Percentiles rank a stretch among this genome's conserved stretches.
phyloP scores from a whole-genome alignment of 1,140 invertebrate genomes.

The Polyergus mexicanus region DNA sequence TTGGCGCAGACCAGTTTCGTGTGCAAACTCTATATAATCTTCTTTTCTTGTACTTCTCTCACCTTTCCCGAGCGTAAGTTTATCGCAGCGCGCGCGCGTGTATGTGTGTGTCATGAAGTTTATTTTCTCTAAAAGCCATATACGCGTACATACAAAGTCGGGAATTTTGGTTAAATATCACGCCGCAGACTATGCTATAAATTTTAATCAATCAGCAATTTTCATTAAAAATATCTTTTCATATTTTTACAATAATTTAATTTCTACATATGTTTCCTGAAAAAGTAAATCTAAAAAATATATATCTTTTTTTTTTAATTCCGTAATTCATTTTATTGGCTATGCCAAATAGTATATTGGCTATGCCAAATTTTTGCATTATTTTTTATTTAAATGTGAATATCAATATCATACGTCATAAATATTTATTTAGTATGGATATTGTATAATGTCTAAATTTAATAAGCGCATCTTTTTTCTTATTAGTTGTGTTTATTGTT shows the following conservation, averaged over 20 bases:
- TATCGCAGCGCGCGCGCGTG: neutral
- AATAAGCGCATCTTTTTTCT: neutral
- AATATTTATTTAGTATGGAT: neutral
- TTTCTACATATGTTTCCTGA: too few species aligned
- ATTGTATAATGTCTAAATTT: neutral
- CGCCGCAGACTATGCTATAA: neutral
- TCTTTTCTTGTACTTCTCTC: constrained; percentile 32
- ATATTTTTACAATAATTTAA: neutral
- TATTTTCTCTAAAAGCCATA: constrained; percentile 17
- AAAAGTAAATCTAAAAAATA: too few species aligned
- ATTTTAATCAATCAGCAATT: neutral
- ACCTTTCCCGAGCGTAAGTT: constrained; percentile 24
- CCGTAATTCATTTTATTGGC: too few species aligned
- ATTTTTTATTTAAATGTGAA: neutral
- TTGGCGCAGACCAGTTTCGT: neutral
- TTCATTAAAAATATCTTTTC: neutral
- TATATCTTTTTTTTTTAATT: too few species aligned
- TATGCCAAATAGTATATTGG: too few species aligned
- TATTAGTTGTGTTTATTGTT: neutral
- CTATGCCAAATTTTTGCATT: too few species aligned
- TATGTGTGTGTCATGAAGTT: neutral
- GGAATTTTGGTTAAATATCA: neutral
- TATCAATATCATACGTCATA: too few species aligned
- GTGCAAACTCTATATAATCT: constrained; percentile 55
- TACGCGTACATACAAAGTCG: neutral